Evolutionary conservation across 2,113 vertebrate species (phyloP).

Genomic region (Siphamia tubifer): DNA sequence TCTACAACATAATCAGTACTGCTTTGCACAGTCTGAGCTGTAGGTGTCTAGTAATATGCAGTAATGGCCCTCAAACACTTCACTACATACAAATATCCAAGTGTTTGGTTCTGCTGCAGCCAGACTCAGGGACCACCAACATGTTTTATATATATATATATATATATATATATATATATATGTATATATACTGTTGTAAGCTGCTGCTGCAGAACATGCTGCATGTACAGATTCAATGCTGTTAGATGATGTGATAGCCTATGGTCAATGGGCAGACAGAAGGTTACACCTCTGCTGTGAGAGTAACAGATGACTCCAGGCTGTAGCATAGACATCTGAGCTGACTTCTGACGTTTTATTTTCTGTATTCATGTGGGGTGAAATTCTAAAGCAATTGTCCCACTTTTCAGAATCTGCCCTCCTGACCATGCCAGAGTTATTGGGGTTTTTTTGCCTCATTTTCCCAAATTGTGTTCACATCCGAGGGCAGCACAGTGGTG

Average conservation of each 20-base stretch:
- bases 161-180: conserved; percentile 9
- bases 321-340: background rate
- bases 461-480: too few species aligned
- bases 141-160: conserved; percentile 25
- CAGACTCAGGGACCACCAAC: conserved; percentile 11
- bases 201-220: conserved; percentile 24
- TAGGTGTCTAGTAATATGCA: conserved; percentile 17
- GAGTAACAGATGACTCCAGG: conserved; percentile 20
- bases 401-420: too few species aligned
- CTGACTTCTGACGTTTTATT: background rate
- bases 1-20: background rate
- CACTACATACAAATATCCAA: conserved; percentile 13
- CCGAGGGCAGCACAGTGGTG: too few species aligned
- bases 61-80: conserved; percentile 15
- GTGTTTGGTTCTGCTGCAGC: background rate
- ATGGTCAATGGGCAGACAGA: conserved; percentile 18
- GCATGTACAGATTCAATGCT: conserved; percentile 32
- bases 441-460: background rate
- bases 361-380: background rate
- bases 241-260: conserved; percentile 40
- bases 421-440: too few species aligned
- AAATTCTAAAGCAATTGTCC: background rate
- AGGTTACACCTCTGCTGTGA: conserved; percentile 44
- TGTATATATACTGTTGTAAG: conserved; percentile 13
- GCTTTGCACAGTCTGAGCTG: conserved; percentile 2